Conservation (phyloP, 2,113 vertebrate species). For the Alexandromys fortis region DNA sequence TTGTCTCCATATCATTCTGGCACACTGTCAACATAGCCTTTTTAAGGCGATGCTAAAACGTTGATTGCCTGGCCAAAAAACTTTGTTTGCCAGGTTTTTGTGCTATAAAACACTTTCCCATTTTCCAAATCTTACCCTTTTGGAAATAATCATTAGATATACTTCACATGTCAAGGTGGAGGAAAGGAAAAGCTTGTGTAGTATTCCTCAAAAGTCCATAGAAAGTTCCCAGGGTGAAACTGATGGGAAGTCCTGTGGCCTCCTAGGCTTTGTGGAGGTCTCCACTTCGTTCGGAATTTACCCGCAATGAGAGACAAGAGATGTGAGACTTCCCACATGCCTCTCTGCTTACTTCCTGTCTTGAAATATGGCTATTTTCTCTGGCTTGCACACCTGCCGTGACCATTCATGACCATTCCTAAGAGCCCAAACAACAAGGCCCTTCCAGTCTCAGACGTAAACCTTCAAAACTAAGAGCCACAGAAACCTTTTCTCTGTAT, state of each 20-base stretch:
- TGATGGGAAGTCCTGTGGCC: neutral
- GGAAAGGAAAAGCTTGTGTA: neutral
- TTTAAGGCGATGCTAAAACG: neutral
- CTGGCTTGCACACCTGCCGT: neutral
- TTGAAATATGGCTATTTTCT: neutral
- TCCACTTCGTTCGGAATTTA: neutral
- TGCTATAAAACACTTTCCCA: neutral
- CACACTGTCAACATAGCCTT: neutral
- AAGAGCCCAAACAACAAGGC: neutral
- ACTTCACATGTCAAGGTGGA: neutral
- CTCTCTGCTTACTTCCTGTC: neutral
- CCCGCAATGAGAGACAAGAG: neutral
- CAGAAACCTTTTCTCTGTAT: neutral
- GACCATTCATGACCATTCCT: neutral
- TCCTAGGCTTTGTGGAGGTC: neutral
- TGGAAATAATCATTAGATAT: neutral
- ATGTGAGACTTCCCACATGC: neutral
- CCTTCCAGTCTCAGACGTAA: neutral
- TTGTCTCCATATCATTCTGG: neutral
- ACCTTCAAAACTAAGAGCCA: neutral
- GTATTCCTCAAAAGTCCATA: neutral
- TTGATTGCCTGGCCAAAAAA: neutral
- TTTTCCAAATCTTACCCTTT: neutral
- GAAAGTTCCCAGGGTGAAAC: neutral
- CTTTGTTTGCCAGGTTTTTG: neutral